Conservation (phyloP, 2,888 invertebrate species). For the Diachrysia chrysitis region DNA sequence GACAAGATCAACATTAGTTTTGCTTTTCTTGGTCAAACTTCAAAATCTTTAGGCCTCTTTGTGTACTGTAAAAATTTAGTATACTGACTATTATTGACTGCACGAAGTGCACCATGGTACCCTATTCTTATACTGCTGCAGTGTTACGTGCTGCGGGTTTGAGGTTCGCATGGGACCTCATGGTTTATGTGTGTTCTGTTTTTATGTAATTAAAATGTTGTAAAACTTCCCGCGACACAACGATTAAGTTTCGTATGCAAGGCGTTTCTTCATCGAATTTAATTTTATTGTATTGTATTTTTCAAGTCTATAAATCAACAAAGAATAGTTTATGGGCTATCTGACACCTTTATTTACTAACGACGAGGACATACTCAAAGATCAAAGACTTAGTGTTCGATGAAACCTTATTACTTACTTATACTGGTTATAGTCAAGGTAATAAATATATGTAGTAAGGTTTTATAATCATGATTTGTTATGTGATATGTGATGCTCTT, state of each 20-base stretch:
- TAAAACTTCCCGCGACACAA: not conserved
- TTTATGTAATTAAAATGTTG: too few relatives aligned
- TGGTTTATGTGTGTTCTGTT: not conserved
- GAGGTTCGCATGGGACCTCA: not conserved
- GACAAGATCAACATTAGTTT: conserved; percentile 16
- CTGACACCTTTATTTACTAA: conserved; percentile 17
- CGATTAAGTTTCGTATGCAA: not conserved
- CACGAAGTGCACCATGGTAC: too few relatives aligned
- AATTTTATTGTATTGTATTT: not conserved
- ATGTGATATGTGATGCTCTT: not conserved
- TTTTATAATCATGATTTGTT: conserved; percentile 6
- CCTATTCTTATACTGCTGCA: not conserved
- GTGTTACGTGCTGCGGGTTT: not conserved
- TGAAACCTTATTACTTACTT: conserved; percentile 19
- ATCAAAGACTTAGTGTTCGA: conserved; percentile 9
- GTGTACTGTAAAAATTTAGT: too few relatives aligned
- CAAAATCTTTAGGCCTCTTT: not conserved
- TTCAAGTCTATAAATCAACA: conserved; percentile 8
- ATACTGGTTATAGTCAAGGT: conserved; percentile 16
- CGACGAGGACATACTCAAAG: not conserved
- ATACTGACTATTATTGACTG: not conserved
- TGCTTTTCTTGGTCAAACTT: conserved; percentile 11
- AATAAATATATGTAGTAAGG: conserved; percentile 20
- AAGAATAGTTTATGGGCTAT: conserved; percentile 9
- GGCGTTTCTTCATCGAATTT: not conserved